Evolutionary conservation across 2,113 vertebrate genomes (phyloP), one percentile per base, ranked within the genome.

Genomic region (Lepus timidus): DNA sequence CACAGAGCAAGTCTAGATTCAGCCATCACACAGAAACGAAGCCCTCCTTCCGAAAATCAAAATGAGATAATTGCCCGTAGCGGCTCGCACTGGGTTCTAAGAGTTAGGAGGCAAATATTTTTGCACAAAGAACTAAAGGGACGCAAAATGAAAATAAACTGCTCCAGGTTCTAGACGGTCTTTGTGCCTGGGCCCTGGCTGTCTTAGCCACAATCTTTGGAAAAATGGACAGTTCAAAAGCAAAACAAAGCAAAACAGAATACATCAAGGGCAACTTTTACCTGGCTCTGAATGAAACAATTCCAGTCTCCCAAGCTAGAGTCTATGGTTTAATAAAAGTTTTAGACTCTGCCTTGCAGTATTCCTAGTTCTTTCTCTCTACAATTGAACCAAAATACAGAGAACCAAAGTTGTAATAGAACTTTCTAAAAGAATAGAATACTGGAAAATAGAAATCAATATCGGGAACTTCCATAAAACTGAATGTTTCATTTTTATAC

Each of bases 61-160:
- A 78, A 95, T 75, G 80, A 95, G 95, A 91, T 85, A 93, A 96
- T 87, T 85, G 79, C 93, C 65, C 91, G 33, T 74, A 39, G 61
- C 29, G 22, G 75, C 3, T 88, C 96, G 73, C 29, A 76, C 92
- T 95, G 22, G 31, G 70, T 97, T 95, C 67, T 90, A n/a, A 96
- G 73, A 44, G 55, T 85, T 49, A 7, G 78, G 73, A 95, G 74
- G 20, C 65, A 93, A 89, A 64, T 80, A 27, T 74, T 86, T 96
- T 90, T 82, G 20, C 27, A 52, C 80, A 88, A 81, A 31, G 67
- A 95, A 83, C 62, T 12, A 31, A 11, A 13, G 70, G 62, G 58
- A 80, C 96, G 58, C 49, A 85, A 96, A 96, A 79, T 65, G 29
- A 96, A 93, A 96, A 92, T 88, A 86, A 92, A 94, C 58, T 67